phyloP scores from a whole-genome alignment of 2,797 vertebrate genomes.

The Crocodylus rhombifer region DNA sequence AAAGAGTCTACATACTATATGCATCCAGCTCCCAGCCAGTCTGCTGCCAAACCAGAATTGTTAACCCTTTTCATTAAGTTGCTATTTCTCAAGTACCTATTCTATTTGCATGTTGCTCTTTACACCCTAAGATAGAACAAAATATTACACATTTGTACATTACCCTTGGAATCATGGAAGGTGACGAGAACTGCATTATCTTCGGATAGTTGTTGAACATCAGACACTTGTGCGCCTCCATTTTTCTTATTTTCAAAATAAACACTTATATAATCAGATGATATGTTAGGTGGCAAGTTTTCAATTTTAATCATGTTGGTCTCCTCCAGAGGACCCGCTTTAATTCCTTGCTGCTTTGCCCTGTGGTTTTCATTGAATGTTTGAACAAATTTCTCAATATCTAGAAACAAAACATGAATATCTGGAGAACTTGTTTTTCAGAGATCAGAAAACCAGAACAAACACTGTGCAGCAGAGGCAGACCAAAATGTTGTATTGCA shows the following conservation, averaged over 20 bases:
- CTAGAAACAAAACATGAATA: conserved; percentile 65
- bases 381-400: conserved; percentile 72
- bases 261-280: conserved; percentile 77
- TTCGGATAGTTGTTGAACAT: conserved; percentile 73
- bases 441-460: too few relatives aligned
- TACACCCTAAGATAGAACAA: neutral
- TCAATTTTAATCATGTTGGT: conserved; percentile 84
- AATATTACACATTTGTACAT: neutral
- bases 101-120: neutral
- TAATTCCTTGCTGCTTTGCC: conserved; percentile 75
- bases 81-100: neutral
- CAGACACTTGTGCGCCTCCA: conserved; percentile 68
- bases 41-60: neutral
- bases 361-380: conserved; percentile 56
- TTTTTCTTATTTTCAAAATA: conserved; percentile 86
- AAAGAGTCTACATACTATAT: too few relatives aligned
- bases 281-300: conserved; percentile 74
- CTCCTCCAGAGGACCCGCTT: conserved; percentile 75
- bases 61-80: neutral
- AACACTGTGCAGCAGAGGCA: too few relatives aligned
- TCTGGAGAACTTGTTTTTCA: too few relatives aligned
- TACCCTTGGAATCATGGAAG: conserved; percentile 85
- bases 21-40: neutral
- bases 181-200: conserved; percentile 86
- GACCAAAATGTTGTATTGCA: too few relatives aligned